Percentiles rank a stretch among this genome's conserved stretches.
phyloP scores from a whole-genome alignment of 2,797 vertebrate genomes.

The Knipowitschia caucasica region DNA sequence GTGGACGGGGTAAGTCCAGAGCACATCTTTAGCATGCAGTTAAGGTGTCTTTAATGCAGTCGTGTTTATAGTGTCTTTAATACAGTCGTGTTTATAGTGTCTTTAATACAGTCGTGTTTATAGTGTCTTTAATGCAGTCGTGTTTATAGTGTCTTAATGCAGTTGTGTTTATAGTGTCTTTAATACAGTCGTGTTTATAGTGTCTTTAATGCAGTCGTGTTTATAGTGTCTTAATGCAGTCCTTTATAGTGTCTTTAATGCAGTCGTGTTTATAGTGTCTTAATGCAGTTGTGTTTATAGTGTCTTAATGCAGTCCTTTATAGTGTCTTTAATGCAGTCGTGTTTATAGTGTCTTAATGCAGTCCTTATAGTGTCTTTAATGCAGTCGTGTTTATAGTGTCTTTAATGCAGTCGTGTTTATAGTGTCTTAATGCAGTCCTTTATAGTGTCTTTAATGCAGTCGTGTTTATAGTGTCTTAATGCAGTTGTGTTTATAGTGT shows the following conservation, averaged over 20 bases:
- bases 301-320: too few relatives aligned
- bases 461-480: not conserved
- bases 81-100: not conserved
- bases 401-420: not conserved
- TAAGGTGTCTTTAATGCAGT: not conserved
- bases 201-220: not conserved
- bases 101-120: too few relatives aligned
- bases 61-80: not conserved
- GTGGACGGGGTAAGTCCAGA: not conserved
- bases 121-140: too few relatives aligned
- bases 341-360: too few relatives aligned
- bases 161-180: too few relatives aligned
- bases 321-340: too few relatives aligned
- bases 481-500: too few relatives aligned
- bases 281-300: too few relatives aligned
- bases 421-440: not conserved
- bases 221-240: not conserved
- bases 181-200: too few relatives aligned
- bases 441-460: not conserved
- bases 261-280: not conserved
- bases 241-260: not conserved
- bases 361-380: too few relatives aligned
- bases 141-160: too few relatives aligned
- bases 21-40: not conserved
- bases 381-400: too few relatives aligned